Evolutionary conservation across 2,888 invertebrate genomes (phyloP).

Genomic region (Orgyia antiqua): DNA sequence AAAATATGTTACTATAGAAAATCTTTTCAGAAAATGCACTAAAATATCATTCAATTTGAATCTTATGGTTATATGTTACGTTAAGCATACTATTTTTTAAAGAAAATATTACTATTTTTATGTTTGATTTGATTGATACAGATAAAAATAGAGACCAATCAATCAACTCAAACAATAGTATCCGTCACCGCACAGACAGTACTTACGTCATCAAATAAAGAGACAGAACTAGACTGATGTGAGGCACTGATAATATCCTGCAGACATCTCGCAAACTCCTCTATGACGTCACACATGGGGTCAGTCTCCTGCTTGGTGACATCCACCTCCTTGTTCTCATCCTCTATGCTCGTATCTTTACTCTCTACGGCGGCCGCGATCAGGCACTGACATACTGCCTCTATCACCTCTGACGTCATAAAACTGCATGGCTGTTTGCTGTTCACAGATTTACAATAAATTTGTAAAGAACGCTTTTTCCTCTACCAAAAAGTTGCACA

Average conservation of each 20-base stretch:
- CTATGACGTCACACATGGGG: constrained; percentile 86
- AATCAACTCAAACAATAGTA: too few species aligned
- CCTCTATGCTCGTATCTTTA: constrained; percentile 83
- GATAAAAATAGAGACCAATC: too few species aligned
- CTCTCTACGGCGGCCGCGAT: constrained; percentile 94
- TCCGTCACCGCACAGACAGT: too few species aligned
- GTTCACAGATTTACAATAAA: not conserved
- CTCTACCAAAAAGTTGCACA: too few species aligned
- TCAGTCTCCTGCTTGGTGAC: constrained; percentile 55
- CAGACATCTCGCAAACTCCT: constrained; percentile 96
- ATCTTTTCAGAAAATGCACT: too few species aligned
- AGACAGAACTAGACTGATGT: constrained; percentile 44
- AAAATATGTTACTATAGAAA: too few species aligned
- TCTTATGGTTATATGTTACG: too few species aligned
- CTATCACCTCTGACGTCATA: constrained; percentile 95
- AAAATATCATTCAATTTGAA: too few species aligned
- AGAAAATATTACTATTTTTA: too few species aligned
- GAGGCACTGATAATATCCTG: constrained; percentile 88
- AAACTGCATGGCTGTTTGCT: constrained; percentile 90
- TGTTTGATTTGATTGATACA: too few species aligned
- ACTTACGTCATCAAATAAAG: too few species aligned
- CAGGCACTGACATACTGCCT: constrained; percentile 96
- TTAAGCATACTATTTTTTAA: too few species aligned
- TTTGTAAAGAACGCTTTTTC: not conserved
- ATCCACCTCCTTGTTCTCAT: constrained; percentile 80